A percentile compares a stretch with the other conserved stretches of the same genome.
Evolutionary conservation across 1,140 invertebrate species (phyloP).

Genomic region (Zaprionus ghesquierei): DNA sequence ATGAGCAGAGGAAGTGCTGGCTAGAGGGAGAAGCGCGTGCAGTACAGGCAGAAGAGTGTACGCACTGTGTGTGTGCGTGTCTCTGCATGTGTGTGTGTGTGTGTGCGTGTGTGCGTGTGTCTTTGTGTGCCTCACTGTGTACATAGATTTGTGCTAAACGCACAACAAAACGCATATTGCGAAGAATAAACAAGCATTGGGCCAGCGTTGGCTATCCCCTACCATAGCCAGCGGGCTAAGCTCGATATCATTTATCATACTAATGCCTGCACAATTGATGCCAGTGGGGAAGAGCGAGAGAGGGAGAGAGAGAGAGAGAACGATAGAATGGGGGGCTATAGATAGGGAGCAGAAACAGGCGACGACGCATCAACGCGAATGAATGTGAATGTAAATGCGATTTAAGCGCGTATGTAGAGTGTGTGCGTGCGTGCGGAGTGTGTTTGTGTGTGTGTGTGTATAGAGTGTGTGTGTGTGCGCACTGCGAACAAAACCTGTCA

Average conservation of each 20-base stretch:
- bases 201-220: background rate
- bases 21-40: background rate
- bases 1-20: background rate
- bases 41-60: background rate
- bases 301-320: background rate
- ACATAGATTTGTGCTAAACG: conserved; percentile 10
- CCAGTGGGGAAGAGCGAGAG: conserved; percentile 5
- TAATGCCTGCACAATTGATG: conserved; percentile 60
- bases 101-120: background rate
- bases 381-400: conserved; percentile 12
- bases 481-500: conserved; percentile 46
- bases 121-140: background rate
- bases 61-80: too few species aligned
- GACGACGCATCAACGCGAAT: conserved; percentile 31
- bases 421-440: background rate
- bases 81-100: background rate
- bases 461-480: background rate
- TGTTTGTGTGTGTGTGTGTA: background rate
- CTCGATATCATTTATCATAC: conserved; percentile 62
- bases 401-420: conserved; percentile 2
- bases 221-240: background rate
- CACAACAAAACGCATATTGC: conserved; percentile 14
- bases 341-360: conserved; percentile 1
- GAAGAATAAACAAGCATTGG: conserved; percentile 1
- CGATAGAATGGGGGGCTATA: background rate